These are phyloP conservation scores for Thalassophryne amazonica DNA, from an alignment of 2,797 vertebrate genomes.

Conservation along the genomic window DNA sequence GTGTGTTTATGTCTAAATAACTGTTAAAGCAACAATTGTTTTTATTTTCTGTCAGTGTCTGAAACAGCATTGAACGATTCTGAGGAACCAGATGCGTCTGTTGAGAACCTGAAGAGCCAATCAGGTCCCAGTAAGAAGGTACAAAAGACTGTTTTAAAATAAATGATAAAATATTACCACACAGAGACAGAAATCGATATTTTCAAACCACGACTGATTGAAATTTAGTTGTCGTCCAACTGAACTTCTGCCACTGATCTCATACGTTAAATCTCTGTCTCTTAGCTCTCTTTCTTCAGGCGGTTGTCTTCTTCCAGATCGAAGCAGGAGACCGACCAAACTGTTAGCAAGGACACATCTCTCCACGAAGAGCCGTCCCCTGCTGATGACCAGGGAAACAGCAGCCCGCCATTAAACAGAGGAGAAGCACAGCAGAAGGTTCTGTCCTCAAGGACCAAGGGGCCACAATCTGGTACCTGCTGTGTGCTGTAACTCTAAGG, in stretches of 20 bases:
- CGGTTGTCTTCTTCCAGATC: slow-evolving; percentile 67
- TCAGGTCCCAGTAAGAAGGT: slow-evolving; percentile 71
- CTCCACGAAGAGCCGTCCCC: slow-evolving; percentile 3
- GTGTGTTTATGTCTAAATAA: too few species aligned
- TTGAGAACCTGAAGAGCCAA: slow-evolving; percentile 31
- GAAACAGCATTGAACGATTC: too few species aligned
- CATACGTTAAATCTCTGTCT: too few species aligned
- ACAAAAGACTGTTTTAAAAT: neutral
- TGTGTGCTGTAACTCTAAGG: slow-evolving; percentile 73
- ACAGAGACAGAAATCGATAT: neutral
- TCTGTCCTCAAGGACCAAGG: slow-evolving; percentile 42
- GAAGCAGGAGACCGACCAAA: slow-evolving; percentile 34
- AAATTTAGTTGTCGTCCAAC: neutral
- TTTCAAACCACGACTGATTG: too few species aligned
- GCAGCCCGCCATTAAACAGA: slow-evolving; percentile 55
- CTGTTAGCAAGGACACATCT: neutral
- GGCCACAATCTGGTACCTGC: slow-evolving; percentile 80
- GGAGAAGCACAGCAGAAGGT: slow-evolving; percentile 7
- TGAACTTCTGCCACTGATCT: too few species aligned
- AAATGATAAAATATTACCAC: too few species aligned
- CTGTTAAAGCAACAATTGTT: too few species aligned
- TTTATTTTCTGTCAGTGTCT: too few species aligned
- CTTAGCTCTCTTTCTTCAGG: slow-evolving; percentile 86
- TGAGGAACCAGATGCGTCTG: too few species aligned
- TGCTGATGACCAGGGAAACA: slow-evolving; percentile 12